Conservation (phyloP, 2,113 vertebrate species). For the Pycnonotus jocosus region DNA sequence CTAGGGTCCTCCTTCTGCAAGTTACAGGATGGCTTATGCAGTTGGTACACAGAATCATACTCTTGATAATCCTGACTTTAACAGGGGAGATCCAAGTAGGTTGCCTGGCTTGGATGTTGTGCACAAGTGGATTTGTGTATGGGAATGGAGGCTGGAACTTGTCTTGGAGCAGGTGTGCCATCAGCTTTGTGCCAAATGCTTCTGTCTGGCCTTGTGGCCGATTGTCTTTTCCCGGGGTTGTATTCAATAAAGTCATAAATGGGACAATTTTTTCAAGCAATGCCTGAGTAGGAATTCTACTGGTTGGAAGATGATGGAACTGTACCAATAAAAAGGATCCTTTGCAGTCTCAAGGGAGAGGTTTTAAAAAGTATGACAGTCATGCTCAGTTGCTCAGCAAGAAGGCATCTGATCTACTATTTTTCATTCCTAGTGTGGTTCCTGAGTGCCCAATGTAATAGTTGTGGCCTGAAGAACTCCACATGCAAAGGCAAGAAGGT, state of each 20-base stretch:
- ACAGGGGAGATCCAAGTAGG: not conserved
- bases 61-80: not conserved
- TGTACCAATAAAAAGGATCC: not conserved
- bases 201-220: not conserved
- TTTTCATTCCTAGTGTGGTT: not conserved
- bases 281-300: not conserved
- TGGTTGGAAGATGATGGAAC: not conserved
- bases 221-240: not conserved
- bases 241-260: not conserved
- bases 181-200: not conserved
- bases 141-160: not conserved
- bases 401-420: not conserved
- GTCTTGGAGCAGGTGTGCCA: rapidly evolving
- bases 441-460: not conserved
- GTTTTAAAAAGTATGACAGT: not conserved
- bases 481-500: not conserved
- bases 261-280: not conserved
- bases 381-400: not conserved
- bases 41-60: not conserved
- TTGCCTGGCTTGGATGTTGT: not conserved
- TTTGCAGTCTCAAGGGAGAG: not conserved
- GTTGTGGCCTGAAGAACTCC: not conserved
- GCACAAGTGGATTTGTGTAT: not conserved
- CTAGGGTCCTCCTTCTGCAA: not conserved
- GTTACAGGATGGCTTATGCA: not conserved